Evolutionary conservation across 35 echinoderm and acorn worm genomes (phyloP), one percentile per base, ranked within the genome.

Genomic region (Chiridota heheva): DNA sequence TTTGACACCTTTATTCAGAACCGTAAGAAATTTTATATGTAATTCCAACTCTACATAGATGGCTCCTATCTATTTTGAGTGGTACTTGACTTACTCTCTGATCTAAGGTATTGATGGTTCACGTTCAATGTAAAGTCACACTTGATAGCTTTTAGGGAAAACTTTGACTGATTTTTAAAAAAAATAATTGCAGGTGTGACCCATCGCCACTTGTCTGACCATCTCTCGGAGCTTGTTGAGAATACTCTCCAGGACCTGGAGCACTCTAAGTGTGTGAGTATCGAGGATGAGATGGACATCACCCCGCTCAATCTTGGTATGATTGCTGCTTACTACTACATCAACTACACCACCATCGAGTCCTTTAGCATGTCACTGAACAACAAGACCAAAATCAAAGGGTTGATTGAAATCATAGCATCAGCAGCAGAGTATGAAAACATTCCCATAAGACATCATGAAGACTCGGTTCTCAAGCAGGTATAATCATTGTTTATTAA

Each of bases 251-350:
- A 91, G 65, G 86, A 98, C 81, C 84, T 98, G n/a, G 84, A 98
- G 81, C 89, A 91, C 13, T 98, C 95, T 51, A 98, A 98, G 80
- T 98, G 95, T 20, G 73, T 91, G 80, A 98, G 95, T 43, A 98
- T 98, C 25, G 95, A 98, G 58, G 95, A 98, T 55, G 84, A 92
- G 80, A 92, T 91, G 95, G 95, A 98, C 45, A 91, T 98, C 43
- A 91, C 77, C 39, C 95, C 95, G 3, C 75, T 98, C 15, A 98
- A 98, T 36, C 73, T 98, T 32, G 95, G 95, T 44, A 98, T 98
- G 95, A 98, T 97, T 44, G 95, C 95, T 4, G 95, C 95, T 10
- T 98, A 98, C 87, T 98, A 98, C 69, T 98, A 98, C 85, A 98
- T 98, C 95, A 98, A 98, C 78, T 98, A 98, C 85, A 98, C 95